phyloP scores from a whole-genome alignment of 1,140 invertebrate genomes.

The Cepaea nemoralis region DNA sequence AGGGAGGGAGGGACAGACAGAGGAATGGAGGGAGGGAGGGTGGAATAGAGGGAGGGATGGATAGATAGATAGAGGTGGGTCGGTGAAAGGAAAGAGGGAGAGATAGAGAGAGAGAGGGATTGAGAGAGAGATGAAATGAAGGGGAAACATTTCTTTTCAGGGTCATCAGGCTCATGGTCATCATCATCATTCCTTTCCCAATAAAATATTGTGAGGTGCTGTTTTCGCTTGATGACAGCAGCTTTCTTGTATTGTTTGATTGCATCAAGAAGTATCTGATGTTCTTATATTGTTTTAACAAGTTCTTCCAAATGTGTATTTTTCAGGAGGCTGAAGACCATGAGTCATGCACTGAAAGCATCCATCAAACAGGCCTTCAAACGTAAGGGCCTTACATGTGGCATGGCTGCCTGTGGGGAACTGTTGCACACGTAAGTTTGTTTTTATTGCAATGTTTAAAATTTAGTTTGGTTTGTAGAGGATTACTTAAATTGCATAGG shows the following conservation, averaged over 20 bases:
- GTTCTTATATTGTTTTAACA: not conserved
- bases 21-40: too few relatives aligned
- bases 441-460: not conserved
- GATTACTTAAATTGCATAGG: too few relatives aligned
- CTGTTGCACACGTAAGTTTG: constrained; percentile 16
- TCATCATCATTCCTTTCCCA: not conserved
- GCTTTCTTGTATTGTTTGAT: not conserved
- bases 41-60: too few relatives aligned
- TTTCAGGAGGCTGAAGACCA: not conserved
- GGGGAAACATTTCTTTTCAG: not conserved
- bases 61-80: too few relatives aligned
- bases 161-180: not conserved
- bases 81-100: too few relatives aligned
- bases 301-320: not conserved
- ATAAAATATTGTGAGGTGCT: not conserved
- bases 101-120: too few relatives aligned
- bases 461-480: too few relatives aligned
- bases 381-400: constrained; percentile 19
- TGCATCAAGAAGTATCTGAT: not conserved
- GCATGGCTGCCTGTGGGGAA: constrained; percentile 24
- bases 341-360: constrained; percentile 1
- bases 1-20: too few relatives aligned
- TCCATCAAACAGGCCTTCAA: constrained; percentile 27
- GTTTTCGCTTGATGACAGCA: not conserved
- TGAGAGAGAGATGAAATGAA: too few relatives aligned